phyloP scores from a whole-genome alignment of 2,797 vertebrate genomes.

The Labroides dimidiatus region DNA sequence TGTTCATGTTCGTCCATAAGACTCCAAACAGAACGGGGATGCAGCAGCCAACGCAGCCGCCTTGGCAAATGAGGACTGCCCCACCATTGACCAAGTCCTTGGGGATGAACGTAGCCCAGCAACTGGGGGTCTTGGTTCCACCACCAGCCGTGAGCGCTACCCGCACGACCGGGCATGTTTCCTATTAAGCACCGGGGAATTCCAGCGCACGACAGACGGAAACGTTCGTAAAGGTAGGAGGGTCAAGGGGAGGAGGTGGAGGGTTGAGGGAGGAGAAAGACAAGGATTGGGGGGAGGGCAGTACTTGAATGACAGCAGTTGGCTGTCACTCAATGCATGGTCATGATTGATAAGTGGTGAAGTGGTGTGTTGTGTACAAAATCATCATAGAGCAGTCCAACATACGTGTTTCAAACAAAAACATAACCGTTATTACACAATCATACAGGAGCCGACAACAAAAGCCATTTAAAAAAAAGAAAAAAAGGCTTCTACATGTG shows the following conservation, averaged over 20 bases:
- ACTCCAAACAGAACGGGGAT: constrained; percentile 93
- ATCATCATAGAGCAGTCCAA: constrained; percentile 3
- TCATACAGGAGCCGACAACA: not conserved
- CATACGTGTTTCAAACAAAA: not conserved
- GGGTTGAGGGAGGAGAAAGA: not conserved
- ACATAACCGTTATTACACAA: constrained; percentile 2
- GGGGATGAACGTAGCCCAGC: constrained; percentile 93
- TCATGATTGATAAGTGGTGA: constrained; percentile 36
- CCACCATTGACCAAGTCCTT: constrained; percentile 92
- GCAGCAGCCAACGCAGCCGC: constrained; percentile 89
- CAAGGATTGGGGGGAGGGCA: constrained; percentile 5
- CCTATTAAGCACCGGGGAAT: constrained; percentile 91
- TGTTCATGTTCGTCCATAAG: constrained; percentile 59
- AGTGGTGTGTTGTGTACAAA: constrained; percentile 32
- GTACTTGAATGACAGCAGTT: constrained; percentile 45
- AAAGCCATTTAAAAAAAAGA: too few species aligned
- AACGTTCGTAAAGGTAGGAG: constrained; percentile 94
- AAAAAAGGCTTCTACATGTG: not conserved
- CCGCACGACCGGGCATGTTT: constrained; percentile 94
- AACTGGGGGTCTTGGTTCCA: constrained; percentile 78
- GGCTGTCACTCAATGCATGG: constrained; percentile 46
- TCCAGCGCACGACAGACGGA: constrained; percentile 89
- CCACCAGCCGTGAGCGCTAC: constrained; percentile 87
- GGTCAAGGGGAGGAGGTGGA: constrained; percentile 18
- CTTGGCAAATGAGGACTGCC: constrained; percentile 93